Evolutionary conservation across 2,888 invertebrate genomes (phyloP), one percentile per base, ranked within the genome.

Genomic region (Xestia ashworthii): DNA sequence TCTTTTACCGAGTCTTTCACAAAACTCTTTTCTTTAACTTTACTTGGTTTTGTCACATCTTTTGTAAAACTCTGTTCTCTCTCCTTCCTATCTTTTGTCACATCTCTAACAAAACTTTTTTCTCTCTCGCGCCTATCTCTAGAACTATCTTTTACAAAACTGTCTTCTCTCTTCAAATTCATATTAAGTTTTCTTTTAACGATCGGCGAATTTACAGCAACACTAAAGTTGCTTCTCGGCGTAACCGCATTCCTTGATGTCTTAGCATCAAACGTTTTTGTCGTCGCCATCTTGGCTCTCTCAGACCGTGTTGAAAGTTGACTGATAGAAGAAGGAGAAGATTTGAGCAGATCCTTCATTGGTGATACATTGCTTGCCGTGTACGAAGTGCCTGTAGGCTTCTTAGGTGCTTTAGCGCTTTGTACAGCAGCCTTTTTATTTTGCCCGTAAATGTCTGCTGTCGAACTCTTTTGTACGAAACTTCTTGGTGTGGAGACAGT

Each of bases 191-290:
- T 94, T 76, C 90, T 90, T 89, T 91, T 95, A 12, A 85, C 88
- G 14, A 91, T 78, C 3, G 96, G 96, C 0, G 96, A 96, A 83
- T 95, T 95, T 0, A 95, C 93, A 14, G 94, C 95, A 0, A 95
- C 92, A 80, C 93, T 95, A 84, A 68, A 91, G 86, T 53, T 81
- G 22, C n/a, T 71, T 83, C 78, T 73, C 0, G 82, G 87, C 5
- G 80, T 89, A 5, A 82, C 77, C 25, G 90, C 80, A 68, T 87
- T 82, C 14, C 79, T 81, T 5, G 79, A 75, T n/a, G 84, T 46
- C 22, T 88, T 91, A 38, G 78, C 50, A 1, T 90, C 89, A 32
- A 65, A 80, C 81, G 78, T 86, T 87, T 82, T 89, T 58, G 69
- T 41, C 0, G 79, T 44, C 1, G 79, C 44, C 44, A 78, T 76